These are phyloP conservation scores for Pseudorhiza aurosa DNA, from an alignment of 30 jellyfish, hydroid and myxozoan genomes.

Conservation along the genomic window DNA sequence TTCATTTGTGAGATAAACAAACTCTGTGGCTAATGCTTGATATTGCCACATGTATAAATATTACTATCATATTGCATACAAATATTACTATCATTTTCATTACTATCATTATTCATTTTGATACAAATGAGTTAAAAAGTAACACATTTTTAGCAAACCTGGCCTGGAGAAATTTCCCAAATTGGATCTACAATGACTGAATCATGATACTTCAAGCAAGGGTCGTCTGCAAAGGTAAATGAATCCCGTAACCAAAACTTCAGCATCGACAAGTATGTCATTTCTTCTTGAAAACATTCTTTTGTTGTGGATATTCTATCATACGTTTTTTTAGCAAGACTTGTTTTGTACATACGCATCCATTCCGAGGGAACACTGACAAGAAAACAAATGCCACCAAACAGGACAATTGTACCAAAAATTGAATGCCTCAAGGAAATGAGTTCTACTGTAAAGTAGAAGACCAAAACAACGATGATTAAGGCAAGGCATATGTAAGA, in stretches of 20 bases:
- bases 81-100: not conserved
- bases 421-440: not conserved
- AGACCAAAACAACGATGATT: not conserved
- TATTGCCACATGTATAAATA: no score
- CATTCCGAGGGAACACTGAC: slow-evolving; percentile 91
- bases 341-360: slow-evolving; percentile 78
- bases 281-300: slow-evolving; percentile 48
- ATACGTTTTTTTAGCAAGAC: slow-evolving; percentile 59
- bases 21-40: no score
- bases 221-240: slow-evolving; percentile 69
- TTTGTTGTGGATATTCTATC: slow-evolving; percentile 2
- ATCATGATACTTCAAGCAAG: slow-evolving; percentile 68
- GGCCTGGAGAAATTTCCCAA: slow-evolving; percentile 87
- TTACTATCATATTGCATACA: not conserved
- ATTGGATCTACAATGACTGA: slow-evolving; percentile 78
- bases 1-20: no score
- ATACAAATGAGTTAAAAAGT: not conserved
- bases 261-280: slow-evolving; percentile 24
- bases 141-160: slow-evolving; percentile 7
- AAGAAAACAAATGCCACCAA: slow-evolving; percentile 9
- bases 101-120: not conserved
- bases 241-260: slow-evolving; percentile 58
- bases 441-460: not conserved
- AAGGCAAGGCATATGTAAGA: not conserved
- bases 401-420: slow-evolving; percentile 14